phyloP scores from a whole-genome alignment of 2,888 invertebrate genomes.

The Paralinhomoeus sp. region DNA sequence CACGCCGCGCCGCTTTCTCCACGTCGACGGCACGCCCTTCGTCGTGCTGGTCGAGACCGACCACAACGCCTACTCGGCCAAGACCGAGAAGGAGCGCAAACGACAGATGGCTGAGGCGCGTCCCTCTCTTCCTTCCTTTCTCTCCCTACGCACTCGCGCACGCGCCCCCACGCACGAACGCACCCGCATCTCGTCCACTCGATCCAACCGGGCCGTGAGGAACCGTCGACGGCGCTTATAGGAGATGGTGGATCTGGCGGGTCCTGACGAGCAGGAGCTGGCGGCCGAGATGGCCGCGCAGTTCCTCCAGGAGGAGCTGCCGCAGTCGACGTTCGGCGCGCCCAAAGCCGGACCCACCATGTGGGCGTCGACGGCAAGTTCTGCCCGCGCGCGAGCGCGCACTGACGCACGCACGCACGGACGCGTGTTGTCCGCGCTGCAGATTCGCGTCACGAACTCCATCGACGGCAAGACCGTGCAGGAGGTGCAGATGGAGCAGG shows the following conservation, averaged over 20 bases:
- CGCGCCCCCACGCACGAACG: too few relatives aligned
- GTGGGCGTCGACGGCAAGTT: conserved; percentile 59
- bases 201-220: too few relatives aligned
- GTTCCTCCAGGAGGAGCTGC: conserved; percentile 73
- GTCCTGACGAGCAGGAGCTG: conserved; percentile 70
- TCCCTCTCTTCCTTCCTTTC: not conserved
- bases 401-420: too few relatives aligned
- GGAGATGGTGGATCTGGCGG: conserved; percentile 90
- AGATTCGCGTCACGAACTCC: conserved; percentile 68
- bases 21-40: conserved; percentile 70
- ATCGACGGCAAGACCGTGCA: conserved; percentile 51
- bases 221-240: conserved; percentile 15
- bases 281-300: conserved; percentile 94
- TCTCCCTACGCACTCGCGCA: too few relatives aligned
- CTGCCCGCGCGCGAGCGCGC: too few relatives aligned
- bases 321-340: conserved; percentile 77
- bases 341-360: conserved; percentile 77
- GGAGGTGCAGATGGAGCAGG: conserved; percentile 63
- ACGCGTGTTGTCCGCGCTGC: too few relatives aligned
- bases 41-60: conserved; percentile 83
- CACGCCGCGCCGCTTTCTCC: conserved; percentile 71
- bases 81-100: conserved; percentile 70
- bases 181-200: too few relatives aligned
- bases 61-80: conserved; percentile 91
- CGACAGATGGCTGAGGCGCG: conserved; percentile 72